Conservation (phyloP, 2,888 invertebrate species). For the Chymomyza amoena region DNA sequence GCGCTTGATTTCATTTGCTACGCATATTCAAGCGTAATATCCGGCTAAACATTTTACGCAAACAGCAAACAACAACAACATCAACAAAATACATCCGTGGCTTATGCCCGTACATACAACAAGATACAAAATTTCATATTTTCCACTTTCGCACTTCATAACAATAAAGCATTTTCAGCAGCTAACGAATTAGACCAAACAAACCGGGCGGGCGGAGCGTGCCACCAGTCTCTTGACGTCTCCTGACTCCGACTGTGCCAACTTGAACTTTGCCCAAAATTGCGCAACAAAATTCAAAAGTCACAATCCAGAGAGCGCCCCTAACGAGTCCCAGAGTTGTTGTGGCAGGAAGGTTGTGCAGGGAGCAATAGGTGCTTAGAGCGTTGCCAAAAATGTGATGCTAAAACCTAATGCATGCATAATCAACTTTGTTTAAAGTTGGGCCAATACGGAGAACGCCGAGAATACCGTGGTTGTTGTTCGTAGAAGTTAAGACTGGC, state of each 20-base stretch:
- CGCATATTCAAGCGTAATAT: not conserved
- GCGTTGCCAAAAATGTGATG: constrained; percentile 41
- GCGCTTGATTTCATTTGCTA: not conserved
- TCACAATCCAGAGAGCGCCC: constrained; percentile 51
- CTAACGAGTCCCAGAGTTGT: not conserved
- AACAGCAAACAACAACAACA: constrained; percentile 23
- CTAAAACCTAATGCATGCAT: constrained; percentile 70
- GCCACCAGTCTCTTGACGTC: constrained; percentile 20
- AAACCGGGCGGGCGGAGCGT: not conserved
- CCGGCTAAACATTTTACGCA: not conserved
- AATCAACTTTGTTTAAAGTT: constrained; percentile 74
- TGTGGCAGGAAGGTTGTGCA: not conserved
- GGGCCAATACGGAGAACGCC: constrained; percentile 24
- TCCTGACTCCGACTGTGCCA: constrained; percentile 26
- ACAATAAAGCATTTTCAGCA: constrained; percentile 65
- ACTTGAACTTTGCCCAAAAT: constrained; percentile 67
- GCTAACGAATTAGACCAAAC: constrained; percentile 62
- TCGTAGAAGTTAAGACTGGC: constrained; percentile 26
- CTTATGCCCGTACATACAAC: not conserved
- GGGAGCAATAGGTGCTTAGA: not conserved
- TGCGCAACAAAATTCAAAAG: constrained; percentile 73
- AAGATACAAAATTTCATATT: constrained; percentile 54
- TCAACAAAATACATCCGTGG: constrained; percentile 25
- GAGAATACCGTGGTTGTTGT: constrained; percentile 1
- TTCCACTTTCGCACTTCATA: constrained; percentile 72